Evolutionary conservation across 2,113 vertebrate genomes (phyloP), one percentile per base, ranked within the genome.

Genomic region (Oxyura jamaicensis): DNA sequence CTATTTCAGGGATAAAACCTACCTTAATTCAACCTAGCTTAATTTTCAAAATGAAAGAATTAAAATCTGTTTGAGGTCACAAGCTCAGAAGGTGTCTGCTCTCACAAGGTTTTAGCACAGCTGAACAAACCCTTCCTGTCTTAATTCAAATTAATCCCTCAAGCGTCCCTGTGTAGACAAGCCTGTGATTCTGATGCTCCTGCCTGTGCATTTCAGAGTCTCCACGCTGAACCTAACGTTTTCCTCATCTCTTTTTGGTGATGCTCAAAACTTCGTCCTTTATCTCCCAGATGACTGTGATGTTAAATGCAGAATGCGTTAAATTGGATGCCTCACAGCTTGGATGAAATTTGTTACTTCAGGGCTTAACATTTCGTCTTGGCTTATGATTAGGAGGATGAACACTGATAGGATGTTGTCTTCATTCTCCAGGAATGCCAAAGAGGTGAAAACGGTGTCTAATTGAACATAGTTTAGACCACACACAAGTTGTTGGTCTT

Each of bases 311-410:
- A 91, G 66, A 91, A 90, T 71, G 63, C 36, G 14, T 89, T 93
- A 83, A 92, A 83, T 83, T 83, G 91, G 71, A 96, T 92, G 26
- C 46, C 91, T 97, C 74, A 91, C 76, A 20, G 50, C 91, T 92
- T 80, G 91, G 92, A 93, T 96, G 71, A 90, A 92, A 75, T 90
- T 82, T 95, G 68, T 95, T 71, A 72, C 95, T 94, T 85, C 59
- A 83, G 90, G 95, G 87, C 89, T 97, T 96, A 95, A 83, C 52
- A 91, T 94, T 97, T 97, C 88, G 94, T 96, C 90, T 97, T 86
- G 84, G 71, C 46, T 89, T 94, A 71, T 76, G 65, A 79, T 91
- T 66, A 78, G 56, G 84, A 92, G 72, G 48, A 76, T 91, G 89
- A 96, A 96, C 86, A 88, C 48, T 92, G 86, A 96, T 91, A 90